These are phyloP conservation scores for Drosophila ambigua DNA, from an alignment of 1,140 invertebrate species.

Conservation along the genomic window DNA sequence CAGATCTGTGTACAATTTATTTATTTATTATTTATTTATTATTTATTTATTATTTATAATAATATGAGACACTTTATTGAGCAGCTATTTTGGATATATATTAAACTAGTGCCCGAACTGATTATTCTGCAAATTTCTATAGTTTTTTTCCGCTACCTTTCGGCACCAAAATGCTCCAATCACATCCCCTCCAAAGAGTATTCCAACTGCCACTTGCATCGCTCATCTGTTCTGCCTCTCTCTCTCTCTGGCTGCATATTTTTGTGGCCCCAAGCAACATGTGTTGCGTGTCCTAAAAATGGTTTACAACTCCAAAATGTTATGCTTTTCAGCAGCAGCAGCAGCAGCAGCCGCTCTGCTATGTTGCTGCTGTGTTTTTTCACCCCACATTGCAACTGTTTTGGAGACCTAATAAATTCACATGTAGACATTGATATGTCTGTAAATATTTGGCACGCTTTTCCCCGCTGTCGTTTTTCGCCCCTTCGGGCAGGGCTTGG, in stretches of 20 bases:
- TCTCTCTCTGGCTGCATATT: not conserved
- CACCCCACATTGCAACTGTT: slow-evolving; percentile 38
- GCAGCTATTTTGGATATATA: too few species aligned
- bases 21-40: too few species aligned
- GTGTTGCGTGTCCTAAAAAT: slow-evolving; percentile 43
- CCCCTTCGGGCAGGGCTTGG: not conserved
- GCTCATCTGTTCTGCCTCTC: too few species aligned
- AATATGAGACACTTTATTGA: too few species aligned
- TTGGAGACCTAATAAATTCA: slow-evolving; percentile 66
- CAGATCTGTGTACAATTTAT: too few species aligned
- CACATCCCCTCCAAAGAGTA: not conserved
- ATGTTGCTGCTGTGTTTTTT: too few species aligned
- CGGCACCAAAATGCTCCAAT: too few species aligned
- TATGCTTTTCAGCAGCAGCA: slow-evolving; percentile 5
- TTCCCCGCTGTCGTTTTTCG: not conserved
- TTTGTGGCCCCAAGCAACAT: slow-evolving; percentile 28
- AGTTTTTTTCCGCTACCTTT: too few species aligned
- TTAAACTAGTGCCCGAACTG: too few species aligned
- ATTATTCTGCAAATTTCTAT: too few species aligned
- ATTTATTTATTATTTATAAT: too few species aligned
- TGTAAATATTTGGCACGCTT: slow-evolving; percentile 60
- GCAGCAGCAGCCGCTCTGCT: too few species aligned
- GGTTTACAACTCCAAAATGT: slow-evolving; percentile 23
- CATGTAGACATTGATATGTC: slow-evolving; percentile 59
- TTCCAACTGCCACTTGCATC: not conserved